A percentile compares a stretch with the other conserved stretches of the same genome.
Conservation (phyloP, 2,888 invertebrate genomes). For the Pammene aurita region DNA sequence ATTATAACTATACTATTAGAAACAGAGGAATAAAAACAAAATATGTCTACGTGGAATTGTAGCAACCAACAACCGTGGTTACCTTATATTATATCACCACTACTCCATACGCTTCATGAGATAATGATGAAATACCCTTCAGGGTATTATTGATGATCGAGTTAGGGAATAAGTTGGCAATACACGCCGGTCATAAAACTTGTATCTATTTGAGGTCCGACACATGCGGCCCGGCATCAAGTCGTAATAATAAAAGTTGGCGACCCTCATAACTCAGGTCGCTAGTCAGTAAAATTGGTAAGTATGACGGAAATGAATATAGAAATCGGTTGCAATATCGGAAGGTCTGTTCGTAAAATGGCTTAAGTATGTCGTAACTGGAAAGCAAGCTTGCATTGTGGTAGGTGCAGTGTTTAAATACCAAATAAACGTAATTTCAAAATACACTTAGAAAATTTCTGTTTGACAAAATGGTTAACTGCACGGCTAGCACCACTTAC, state of each 20-base stretch:
- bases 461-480: no score
- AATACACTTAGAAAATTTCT: no score
- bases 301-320: conserved; percentile 40
- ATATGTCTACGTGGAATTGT: neutral
- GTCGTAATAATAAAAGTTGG: conserved; percentile 55
- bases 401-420: neutral
- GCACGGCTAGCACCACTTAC: no score
- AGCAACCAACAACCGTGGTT: neutral
- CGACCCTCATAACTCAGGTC: conserved; percentile 54
- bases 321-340: conserved; percentile 38
- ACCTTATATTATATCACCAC: neutral
- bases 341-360: conserved; percentile 31
- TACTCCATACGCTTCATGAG: conserved; percentile 12
- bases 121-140: conserved; percentile 33
- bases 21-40: neutral
- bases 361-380: conserved; percentile 21
- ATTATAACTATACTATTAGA: no score
- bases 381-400: conserved; percentile 9
- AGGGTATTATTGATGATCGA: conserved; percentile 34
- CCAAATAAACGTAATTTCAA: no score
- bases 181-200: conserved; percentile 49
- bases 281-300: conserved; percentile 40
- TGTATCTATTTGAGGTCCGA: conserved; percentile 48
- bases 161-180: conserved; percentile 44
- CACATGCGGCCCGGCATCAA: conserved; percentile 51